These are phyloP conservation scores for Phylloscopus trochilus DNA, from an alignment of 2,113 vertebrate species.

Conservation along the genomic window DNA sequence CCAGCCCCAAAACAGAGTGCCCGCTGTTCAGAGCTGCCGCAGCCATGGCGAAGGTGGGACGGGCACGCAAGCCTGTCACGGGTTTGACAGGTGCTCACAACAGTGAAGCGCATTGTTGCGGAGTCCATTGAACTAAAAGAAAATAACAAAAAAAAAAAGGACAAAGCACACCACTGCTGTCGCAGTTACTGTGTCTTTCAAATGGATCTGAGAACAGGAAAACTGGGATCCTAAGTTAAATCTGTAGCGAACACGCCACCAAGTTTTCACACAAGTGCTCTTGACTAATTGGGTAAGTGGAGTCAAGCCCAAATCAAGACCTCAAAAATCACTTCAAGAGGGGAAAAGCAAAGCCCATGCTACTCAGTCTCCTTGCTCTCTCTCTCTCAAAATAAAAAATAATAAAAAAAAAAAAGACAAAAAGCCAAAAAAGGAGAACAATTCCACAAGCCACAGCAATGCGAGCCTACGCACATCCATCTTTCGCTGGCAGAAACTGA, in stretches of 20 bases:
- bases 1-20: not conserved
- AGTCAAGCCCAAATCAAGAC: slow-evolving; percentile 1
- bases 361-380: not conserved
- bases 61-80: not conserved
- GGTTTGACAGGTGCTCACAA: not conserved
- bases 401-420: not conserved
- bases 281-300: not conserved
- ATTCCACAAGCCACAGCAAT: not conserved
- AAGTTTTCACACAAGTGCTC: not conserved
- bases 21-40: not conserved
- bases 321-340: slow-evolving; percentile 12
- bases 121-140: not conserved
- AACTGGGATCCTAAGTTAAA: not conserved
- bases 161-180: not conserved
- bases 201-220: not conserved
- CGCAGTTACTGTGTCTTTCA: not conserved
- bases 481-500: not conserved
- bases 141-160: not conserved
- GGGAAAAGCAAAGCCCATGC: not conserved
- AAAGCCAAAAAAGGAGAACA: not conserved
- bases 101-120: not conserved
- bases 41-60: not conserved
- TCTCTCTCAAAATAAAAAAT: not conserved
- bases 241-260: not conserved
- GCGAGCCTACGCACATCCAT: not conserved